Evolutionary conservation across 2,797 vertebrate genomes (phyloP).

Genomic region (Arremon aurantiirostris): DNA sequence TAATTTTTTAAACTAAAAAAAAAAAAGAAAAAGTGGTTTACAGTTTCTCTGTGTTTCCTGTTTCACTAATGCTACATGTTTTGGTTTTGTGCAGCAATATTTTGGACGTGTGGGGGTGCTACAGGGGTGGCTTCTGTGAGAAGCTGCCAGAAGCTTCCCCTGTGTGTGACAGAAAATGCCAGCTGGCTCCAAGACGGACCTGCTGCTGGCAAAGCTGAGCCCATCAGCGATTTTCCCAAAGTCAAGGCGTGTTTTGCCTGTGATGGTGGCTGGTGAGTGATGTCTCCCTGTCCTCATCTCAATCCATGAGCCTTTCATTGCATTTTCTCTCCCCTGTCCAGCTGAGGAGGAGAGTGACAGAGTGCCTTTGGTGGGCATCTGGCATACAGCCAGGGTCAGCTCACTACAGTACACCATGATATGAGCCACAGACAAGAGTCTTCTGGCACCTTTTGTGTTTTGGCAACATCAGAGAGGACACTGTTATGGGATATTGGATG

Average conservation of each 20-base stretch:
- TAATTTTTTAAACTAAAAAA: background rate
- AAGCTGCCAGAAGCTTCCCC: background rate
- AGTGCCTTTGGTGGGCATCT: background rate
- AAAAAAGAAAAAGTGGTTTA: background rate
- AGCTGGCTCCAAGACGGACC: background rate
- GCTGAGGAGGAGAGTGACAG: background rate
- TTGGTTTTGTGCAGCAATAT: background rate
- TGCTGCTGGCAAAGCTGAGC: background rate
- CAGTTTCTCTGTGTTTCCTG: background rate
- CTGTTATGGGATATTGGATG: background rate
- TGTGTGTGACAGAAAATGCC: background rate
- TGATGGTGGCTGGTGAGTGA: background rate
- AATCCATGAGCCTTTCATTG: background rate
- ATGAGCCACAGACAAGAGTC: background rate
- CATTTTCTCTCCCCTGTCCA: background rate
- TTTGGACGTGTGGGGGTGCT: background rate
- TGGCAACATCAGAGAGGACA: background rate
- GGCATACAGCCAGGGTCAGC: background rate
- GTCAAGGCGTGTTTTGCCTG: background rate
- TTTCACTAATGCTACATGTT: background rate
- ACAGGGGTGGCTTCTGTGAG: background rate
- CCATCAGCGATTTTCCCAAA: background rate
- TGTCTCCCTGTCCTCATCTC: background rate
- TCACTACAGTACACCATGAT: background rate
- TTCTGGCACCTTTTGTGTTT: background rate